Evolutionary conservation across 2,888 invertebrate species (phyloP).

Genomic region (Lasioglossum vierecki): DNA sequence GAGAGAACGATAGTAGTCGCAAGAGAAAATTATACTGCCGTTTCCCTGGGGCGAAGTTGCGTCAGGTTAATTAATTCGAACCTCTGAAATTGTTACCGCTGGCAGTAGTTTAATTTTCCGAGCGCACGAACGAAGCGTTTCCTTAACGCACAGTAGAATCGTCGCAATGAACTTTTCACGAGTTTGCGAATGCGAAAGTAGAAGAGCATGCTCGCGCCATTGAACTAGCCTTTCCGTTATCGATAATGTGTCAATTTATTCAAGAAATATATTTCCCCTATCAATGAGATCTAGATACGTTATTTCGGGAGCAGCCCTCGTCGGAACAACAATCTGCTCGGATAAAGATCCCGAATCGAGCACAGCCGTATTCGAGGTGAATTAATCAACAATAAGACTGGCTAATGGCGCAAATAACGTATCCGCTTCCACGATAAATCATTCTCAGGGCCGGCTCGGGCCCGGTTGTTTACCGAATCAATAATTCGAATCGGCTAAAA

Average conservation of each 20-base stretch:
- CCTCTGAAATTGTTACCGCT: conserved; percentile 12
- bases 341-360: not conserved
- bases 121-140: conserved; percentile 24
- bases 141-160: conserved; percentile 11
- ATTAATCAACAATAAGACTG: conserved; percentile 26
- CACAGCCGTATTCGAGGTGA: not conserved
- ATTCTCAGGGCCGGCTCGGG: not conserved
- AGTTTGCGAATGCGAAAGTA: not conserved
- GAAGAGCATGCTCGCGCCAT: not conserved
- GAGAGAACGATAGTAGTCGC: not conserved
- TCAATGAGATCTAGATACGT: no score
- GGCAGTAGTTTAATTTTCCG: conserved; percentile 43
- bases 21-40: conserved; percentile 37
- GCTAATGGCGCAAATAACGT: conserved; percentile 9
- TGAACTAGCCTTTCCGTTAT: not conserved
- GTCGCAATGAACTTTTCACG: not conserved
- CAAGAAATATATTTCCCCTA: no score
- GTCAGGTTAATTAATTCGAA: conserved; percentile 36
- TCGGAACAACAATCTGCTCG: not conserved
- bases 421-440: not conserved
- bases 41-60: conserved; percentile 8
- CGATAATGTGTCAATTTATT: no score
- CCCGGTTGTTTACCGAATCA: conserved; percentile 9
- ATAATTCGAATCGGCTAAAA: conserved; percentile 8
- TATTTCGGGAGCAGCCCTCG: not conserved